Evolutionary conservation across 1,140 invertebrate species (phyloP), one percentile per base, ranked within the genome.

Genomic region (Diploscapter pachys): DNA sequence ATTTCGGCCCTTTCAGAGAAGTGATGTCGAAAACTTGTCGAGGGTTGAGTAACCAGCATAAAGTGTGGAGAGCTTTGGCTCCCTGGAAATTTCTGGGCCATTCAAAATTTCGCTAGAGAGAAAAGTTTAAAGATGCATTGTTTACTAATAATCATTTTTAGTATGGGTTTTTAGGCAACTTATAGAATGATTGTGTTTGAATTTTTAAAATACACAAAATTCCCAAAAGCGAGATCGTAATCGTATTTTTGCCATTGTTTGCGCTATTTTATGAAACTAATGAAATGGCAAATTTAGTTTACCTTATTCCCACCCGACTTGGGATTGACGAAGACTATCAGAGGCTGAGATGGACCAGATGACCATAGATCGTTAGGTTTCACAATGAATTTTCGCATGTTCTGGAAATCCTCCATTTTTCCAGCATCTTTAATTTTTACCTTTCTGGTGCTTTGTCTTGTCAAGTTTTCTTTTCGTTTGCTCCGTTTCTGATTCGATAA

Each of bases 331-430:
- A 91, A 90, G 52, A 98, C 95, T 75, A 97, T 89, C 31, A 98
- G 91, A 49, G 95, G 95, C 79, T 91, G 93, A 31, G 93, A 90
- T 8, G 82, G 82, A 9, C 78, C 72, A 69, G 90, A 91, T 5
- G 91, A 88, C 4, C 91, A 92, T 0, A 94, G 93, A 86, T 97
- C 96, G 3, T 94, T 93, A 86, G 97, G 96, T 78, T 98, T 92
- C 50, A 94, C 92, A 80, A 90, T 87, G 53, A 88, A 87, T 56
- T 56, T 75, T 6, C 83, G 81, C 56, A 56, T 62, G 3, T 80
- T 79, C 71, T 86, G 71, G 55, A 77, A 52, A n/a, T 31, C 48
- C 53, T 11, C 71, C 52, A 51, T 77, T 69, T 31, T 31, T 31
- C 31, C 31, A 31, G 31, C 31, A 31, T 31, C 31, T 31, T 31